These are phyloP conservation scores for Oophaga pumilio DNA, from an alignment of 2,113 vertebrate species.

Conservation along the genomic window DNA sequence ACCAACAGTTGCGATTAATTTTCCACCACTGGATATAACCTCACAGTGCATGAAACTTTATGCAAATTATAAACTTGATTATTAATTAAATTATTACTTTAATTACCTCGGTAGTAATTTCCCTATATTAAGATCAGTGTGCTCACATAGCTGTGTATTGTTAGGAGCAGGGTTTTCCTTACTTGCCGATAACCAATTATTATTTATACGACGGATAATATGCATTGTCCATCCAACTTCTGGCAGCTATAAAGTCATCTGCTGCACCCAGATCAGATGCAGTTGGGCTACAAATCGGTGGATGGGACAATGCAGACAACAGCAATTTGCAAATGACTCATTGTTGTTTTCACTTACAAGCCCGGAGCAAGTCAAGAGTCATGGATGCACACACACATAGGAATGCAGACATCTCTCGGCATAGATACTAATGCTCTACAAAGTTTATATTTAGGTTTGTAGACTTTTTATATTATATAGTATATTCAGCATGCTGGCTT, in stretches of 20 bases:
- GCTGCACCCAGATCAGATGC: conserved; percentile 26
- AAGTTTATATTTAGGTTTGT: neutral
- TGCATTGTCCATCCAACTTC: neutral
- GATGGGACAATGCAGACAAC: conserved; percentile 10
- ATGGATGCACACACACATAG: conserved; percentile 4
- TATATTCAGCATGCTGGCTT: too few species aligned
- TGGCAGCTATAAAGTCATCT: conserved; percentile 3
- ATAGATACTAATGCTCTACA: neutral
- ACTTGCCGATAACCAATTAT: neutral
- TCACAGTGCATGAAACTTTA: neutral
- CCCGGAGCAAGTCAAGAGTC: neutral
- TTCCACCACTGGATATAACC: neutral
- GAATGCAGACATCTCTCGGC: conserved; percentile 1
- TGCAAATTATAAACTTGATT: neutral
- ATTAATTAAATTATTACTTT: neutral
- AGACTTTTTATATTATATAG: neutral
- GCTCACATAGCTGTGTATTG: neutral
- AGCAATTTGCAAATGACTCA: conserved; percentile 18
- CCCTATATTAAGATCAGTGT: neutral
- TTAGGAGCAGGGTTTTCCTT: neutral
- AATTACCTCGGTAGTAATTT: neutral
- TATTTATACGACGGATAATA: conserved; percentile 8
- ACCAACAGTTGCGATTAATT: neutral
- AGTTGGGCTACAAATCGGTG: neutral
- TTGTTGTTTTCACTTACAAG: conserved; percentile 7